These are phyloP conservation scores for Oncopodura yosiiana DNA, from an alignment of 1,140 invertebrate genomes.

Conservation along the genomic window DNA sequence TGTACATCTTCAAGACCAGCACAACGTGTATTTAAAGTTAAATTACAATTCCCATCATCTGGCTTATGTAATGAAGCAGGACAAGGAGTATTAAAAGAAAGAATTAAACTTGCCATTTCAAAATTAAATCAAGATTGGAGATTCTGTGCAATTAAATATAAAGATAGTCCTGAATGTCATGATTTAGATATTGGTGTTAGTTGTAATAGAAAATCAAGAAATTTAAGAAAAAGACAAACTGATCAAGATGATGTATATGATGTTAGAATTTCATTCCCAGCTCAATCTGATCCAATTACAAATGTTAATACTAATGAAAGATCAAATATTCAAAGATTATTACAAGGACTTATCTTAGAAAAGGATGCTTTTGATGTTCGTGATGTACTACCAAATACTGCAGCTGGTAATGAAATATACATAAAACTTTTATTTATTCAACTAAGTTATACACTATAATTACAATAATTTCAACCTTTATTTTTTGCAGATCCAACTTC, in stretches of 20 bases:
- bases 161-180: slow-evolving; percentile 56
- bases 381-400: slow-evolving; percentile 83
- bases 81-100: slow-evolving; percentile 76
- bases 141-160: slow-evolving; percentile 33
- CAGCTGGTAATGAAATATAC: no score
- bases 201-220: slow-evolving; percentile 50
- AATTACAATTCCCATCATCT: slow-evolving; percentile 85
- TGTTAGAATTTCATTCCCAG: slow-evolving; percentile 64
- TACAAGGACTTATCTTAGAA: slow-evolving; percentile 79
- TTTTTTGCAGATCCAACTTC: slow-evolving; percentile 88
- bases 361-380: slow-evolving; percentile 85
- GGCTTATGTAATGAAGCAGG: slow-evolving; percentile 89
- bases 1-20: slow-evolving; percentile 76
- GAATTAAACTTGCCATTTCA: slow-evolving; percentile 75
- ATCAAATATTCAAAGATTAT: slow-evolving; percentile 65
- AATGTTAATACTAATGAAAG: slow-evolving; percentile 76
- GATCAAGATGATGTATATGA: slow-evolving; percentile 60
- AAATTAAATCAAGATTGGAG: slow-evolving; percentile 59
- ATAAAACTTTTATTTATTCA: no score
- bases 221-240: slow-evolving; percentile 48
- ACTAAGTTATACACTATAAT: no score
- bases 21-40: slow-evolving; percentile 82
- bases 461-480: no score
- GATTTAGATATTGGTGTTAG: slow-evolving; percentile 79
- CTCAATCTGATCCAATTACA: slow-evolving; percentile 79